Evolutionary conservation across 2,888 invertebrate genomes (phyloP).

Genomic region (Rosalia funebris): DNA sequence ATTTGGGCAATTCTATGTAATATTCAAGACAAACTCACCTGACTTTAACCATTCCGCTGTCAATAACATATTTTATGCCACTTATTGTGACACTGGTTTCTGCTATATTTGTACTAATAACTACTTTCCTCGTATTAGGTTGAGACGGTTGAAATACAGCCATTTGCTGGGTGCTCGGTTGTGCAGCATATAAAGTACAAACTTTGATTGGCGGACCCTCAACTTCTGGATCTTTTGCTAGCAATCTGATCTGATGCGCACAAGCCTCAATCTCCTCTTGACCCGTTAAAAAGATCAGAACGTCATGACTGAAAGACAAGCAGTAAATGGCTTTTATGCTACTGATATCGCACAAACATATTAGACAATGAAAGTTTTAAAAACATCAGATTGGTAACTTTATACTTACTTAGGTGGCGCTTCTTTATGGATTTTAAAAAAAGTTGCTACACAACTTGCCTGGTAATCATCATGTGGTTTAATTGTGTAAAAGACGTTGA

Average conservation of each 20-base stretch:
- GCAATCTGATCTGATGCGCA: constrained; percentile 76
- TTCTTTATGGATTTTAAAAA: constrained; percentile 88
- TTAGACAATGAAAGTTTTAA: not conserved
- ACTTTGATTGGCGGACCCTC: constrained; percentile 77
- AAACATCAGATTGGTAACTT: not conserved
- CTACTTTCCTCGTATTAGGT: constrained; percentile 84
- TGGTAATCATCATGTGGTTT: constrained; percentile 84
- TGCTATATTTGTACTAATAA: constrained; percentile 96
- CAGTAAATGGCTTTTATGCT: not conserved
- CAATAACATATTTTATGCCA: constrained; percentile 90
- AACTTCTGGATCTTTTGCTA: constrained; percentile 73
- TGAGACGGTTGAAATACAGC: constrained; percentile 83
- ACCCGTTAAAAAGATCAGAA: constrained; percentile 93
- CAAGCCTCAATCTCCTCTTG: constrained; percentile 97
- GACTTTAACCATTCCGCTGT: constrained; percentile 91
- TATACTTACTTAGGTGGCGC: constrained; percentile 79
- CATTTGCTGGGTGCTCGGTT: constrained; percentile 87
- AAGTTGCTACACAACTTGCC: constrained; percentile 83
- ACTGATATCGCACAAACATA: not conserved
- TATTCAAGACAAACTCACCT: constrained; percentile 71
- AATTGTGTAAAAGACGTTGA: constrained; percentile 78
- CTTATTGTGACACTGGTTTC: constrained; percentile 98
- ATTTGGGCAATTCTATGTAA: too few species aligned
- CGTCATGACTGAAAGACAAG: constrained; percentile 75
- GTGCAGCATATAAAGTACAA: constrained; percentile 90